phyloP scores from a whole-genome alignment of 2,113 vertebrate genomes.

The Pogona vitticeps region DNA sequence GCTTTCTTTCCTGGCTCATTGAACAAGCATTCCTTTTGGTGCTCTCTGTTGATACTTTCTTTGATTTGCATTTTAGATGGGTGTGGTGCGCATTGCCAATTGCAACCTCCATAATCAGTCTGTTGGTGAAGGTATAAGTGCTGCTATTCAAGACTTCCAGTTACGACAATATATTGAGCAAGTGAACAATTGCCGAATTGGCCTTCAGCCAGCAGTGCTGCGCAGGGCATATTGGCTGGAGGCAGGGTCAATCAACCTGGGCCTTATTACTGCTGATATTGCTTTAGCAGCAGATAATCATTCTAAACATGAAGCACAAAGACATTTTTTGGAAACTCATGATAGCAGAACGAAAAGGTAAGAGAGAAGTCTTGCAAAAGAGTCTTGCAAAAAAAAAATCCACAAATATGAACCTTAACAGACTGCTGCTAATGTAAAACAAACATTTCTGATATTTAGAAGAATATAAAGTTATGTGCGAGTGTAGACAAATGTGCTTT shows the following conservation, averaged over 20 bases:
- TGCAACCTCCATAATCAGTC: slow-evolving; percentile 98
- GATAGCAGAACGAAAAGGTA: slow-evolving; percentile 92
- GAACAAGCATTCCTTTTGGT: not conserved
- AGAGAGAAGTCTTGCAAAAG: not conserved
- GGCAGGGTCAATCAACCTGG: slow-evolving; percentile 91
- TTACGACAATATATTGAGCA: slow-evolving; percentile 92
- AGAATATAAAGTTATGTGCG: not conserved
- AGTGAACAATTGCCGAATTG: slow-evolving; percentile 76
- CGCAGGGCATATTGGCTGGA: slow-evolving; percentile 94
- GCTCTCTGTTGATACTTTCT: not conserved
- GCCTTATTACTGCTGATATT: slow-evolving; percentile 93
- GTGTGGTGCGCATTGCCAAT: slow-evolving; percentile 87
- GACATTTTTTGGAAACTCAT: slow-evolving; percentile 91
- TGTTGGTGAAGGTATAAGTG: slow-evolving; percentile 94
- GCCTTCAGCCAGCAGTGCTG: slow-evolving; percentile 85
- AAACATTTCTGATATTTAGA: not conserved
- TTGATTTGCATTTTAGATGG: slow-evolving; percentile 78
- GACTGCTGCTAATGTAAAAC: not conserved
- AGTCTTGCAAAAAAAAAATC: not conserved
- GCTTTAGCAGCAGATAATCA: slow-evolving; percentile 94
- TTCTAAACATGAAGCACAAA: slow-evolving; percentile 93
- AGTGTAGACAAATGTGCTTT: not conserved
- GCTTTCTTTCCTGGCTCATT: not conserved
- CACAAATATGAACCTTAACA: not conserved
- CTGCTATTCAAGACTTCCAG: slow-evolving; percentile 91